A percentile compares a stretch with the other conserved stretches of the same genome.
These are phyloP conservation scores for Rhipidura dahli DNA, from an alignment of 2,113 vertebrate species.

Conservation along the genomic window DNA sequence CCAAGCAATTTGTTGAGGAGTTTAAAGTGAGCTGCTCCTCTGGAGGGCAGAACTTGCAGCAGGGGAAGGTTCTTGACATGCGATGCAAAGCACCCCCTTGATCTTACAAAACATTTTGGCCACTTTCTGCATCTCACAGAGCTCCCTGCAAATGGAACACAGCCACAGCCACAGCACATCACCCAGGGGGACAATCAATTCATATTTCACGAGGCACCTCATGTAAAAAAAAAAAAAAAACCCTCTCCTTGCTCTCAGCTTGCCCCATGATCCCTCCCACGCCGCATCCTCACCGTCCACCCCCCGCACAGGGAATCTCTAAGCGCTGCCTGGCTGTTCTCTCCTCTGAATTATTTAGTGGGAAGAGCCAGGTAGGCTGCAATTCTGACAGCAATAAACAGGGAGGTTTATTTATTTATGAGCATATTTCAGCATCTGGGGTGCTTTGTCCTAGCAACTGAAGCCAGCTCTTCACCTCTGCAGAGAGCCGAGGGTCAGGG, in stretches of 20 bases:
- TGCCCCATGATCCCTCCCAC: background rate
- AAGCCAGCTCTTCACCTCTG: background rate
- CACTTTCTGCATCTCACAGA: background rate
- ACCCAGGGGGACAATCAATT: background rate
- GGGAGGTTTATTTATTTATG: slow-evolving; percentile 14
- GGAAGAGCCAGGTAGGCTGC: slow-evolving; percentile 12
- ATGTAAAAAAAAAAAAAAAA: background rate
- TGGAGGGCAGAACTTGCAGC: background rate
- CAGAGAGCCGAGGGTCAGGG: background rate
- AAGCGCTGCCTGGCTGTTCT: background rate
- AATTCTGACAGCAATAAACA: background rate
- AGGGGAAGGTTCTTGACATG: fast-evolving
- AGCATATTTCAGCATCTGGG: background rate
- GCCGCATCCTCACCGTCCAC: fast-evolving
- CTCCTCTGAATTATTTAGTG: background rate
- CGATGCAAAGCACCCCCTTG: background rate
- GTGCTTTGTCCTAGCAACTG: background rate
- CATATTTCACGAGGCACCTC: background rate
- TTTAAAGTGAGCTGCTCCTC: background rate
- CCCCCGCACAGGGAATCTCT: background rate
- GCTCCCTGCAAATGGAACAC: fast-evolving
- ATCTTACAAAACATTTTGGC: background rate
- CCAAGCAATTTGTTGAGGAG: background rate
- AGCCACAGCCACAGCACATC: background rate
- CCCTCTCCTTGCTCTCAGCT: background rate